Evolutionary conservation across 2,797 vertebrate species (phyloP), one percentile per base, ranked within the genome.

Genomic region (Poliocrania exsul): DNA sequence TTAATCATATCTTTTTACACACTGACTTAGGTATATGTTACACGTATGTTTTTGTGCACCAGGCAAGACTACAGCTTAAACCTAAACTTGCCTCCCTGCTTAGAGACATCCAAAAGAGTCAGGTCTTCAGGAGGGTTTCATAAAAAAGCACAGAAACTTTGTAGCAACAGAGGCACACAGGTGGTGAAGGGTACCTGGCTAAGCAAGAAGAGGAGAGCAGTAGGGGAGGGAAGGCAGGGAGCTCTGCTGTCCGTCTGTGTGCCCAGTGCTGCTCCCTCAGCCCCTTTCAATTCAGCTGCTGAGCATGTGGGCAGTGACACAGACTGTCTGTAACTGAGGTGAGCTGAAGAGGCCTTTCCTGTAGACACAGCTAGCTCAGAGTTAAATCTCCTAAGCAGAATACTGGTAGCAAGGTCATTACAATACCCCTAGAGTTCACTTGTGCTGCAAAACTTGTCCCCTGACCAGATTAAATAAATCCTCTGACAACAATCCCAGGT

Each of bases 271-370:
- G 10, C 33, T 85, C 11, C 42, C 26, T 37, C 9, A 5, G 31
- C 33, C 35, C 24, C 19, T 42, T 53, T 29, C 40, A 23, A 6
- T 57, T 54, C 12, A 5, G 31, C 9, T 7, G 15, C 51, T 33
- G 1, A 60, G 37, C 1, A 1, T 9, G 25, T 0, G 1, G 42
- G 29, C 20, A 56, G 20, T 7, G 11, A 23, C 11, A 15, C 7
- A 44, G 17, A 3, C 13, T 67, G 29, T 44, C 10, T 77, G 11
- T 13, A 7, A 24, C 19, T 74, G 33, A 31, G 19, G 21, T 21
- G 10, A 33, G 29, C 44, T 53, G 51, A 60, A 44, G 26, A 81
- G 26, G 5, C 16, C 29, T 89, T 58, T 77, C 49, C 37, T 81
- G 31, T 37, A 71, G 35, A 9, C 4, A 2, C 2, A 6, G 44